A percentile compares a stretch with the other conserved stretches of the same genome.
Evolutionary conservation across 1,140 invertebrate species (phyloP).

Genomic region (Paramacrobiotus metropolitanus): DNA sequence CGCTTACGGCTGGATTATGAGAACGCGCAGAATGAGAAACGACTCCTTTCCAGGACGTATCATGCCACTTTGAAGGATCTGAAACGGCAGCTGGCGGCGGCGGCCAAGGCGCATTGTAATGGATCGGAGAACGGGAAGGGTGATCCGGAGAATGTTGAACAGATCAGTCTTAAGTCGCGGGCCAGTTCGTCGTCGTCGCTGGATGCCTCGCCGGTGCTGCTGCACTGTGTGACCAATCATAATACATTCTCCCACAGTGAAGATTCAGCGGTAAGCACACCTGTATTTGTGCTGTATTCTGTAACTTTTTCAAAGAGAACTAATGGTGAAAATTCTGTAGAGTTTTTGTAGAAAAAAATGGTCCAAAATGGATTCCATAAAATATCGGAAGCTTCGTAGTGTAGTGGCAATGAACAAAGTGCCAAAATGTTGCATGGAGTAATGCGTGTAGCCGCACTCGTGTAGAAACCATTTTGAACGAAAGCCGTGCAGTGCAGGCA

Average conservation of each 20-base stretch:
- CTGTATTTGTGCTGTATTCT: no score
- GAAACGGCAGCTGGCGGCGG: not conserved
- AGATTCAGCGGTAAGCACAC: not conserved
- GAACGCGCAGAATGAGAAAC: not conserved
- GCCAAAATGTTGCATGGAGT: no score
- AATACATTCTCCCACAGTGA: not conserved
- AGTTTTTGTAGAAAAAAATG: no score
- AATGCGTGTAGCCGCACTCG: no score
- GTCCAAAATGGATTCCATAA: no score
- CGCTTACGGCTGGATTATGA: not conserved
- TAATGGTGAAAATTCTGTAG: no score
- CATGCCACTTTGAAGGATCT: slow-evolving; percentile 2
- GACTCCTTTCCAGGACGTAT: not conserved
- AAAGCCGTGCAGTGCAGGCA: no score
- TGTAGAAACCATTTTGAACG: no score
- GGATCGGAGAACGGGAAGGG: not conserved
- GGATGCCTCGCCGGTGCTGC: not conserved
- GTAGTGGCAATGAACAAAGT: no score
- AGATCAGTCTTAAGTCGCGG: not conserved
- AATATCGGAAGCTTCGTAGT: no score
- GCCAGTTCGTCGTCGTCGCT: not conserved
- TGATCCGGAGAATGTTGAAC: not conserved
- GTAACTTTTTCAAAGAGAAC: no score
- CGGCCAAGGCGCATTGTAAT: not conserved
- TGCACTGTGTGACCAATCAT: not conserved